Conservation (phyloP, 2,888 invertebrate species). For the Pseudococcus longispinus region DNA sequence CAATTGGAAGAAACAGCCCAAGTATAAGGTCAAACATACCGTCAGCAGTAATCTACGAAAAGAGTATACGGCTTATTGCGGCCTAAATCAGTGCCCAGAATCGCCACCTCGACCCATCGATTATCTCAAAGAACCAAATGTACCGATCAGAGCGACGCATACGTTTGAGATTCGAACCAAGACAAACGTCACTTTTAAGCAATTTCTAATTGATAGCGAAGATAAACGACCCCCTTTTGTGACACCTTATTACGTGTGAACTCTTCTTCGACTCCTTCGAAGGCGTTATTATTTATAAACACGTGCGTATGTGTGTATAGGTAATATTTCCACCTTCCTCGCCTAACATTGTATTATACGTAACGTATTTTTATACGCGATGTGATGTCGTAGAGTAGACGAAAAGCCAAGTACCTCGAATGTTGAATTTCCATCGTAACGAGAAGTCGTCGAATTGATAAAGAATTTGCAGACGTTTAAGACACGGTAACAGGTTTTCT, state of each 20-base stretch:
- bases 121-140: background rate
- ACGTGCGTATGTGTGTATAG: background rate
- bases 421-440: background rate
- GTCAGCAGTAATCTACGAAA: background rate
- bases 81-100: background rate
- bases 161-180: background rate
- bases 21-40: conserved; percentile 5
- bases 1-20: conserved; percentile 41
- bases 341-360: background rate
- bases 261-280: background rate
- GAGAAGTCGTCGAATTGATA: background rate
- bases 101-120: background rate
- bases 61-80: conserved; percentile 3
- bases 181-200: background rate
- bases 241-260: conserved; percentile 30
- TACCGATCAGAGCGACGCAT: background rate
- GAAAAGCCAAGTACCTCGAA: background rate
- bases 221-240: conserved; percentile 28
- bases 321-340: background rate
- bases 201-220: conserved; percentile 25
- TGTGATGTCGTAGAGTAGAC: background rate
- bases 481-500: background rate
- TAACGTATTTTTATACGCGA: too few species aligned
- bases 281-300: conserved; percentile 4
- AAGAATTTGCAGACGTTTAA: background rate